These are phyloP conservation scores for Eurosta solidaginis DNA, from an alignment of 1,140 invertebrate genomes.

Conservation along the genomic window DNA sequence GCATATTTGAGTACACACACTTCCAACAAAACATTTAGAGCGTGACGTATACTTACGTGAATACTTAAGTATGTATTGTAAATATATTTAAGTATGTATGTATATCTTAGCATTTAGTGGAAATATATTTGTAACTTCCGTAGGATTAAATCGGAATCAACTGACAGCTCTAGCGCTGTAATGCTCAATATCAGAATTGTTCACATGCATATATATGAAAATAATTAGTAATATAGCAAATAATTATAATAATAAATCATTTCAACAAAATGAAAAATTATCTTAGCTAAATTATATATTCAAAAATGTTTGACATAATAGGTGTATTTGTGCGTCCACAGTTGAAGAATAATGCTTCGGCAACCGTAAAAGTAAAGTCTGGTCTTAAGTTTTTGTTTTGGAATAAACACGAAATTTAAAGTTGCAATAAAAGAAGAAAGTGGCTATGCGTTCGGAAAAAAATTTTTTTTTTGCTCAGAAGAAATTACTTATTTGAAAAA, in stretches of 20 bases:
- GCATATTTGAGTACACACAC: no score
- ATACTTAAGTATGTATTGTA: background rate
- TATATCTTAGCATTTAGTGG: background rate
- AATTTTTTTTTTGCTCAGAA: no score
- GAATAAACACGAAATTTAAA: background rate
- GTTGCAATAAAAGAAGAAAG: background rate
- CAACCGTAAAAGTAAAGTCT: background rate
- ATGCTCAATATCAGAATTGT: background rate
- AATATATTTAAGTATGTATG: background rate
- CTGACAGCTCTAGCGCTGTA: constrained; percentile 5
- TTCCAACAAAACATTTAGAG: background rate
- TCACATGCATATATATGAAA: background rate
- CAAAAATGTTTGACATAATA: background rate
- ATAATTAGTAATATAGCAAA: background rate
- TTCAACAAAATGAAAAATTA: background rate
- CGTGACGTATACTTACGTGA: background rate
- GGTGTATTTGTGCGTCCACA: background rate
- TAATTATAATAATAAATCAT: background rate
- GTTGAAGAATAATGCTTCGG: background rate
- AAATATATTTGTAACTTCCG: constrained; percentile 13
- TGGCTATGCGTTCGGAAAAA: background rate
- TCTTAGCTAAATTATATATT: background rate
- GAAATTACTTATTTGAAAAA: no score
- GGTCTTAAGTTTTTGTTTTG: background rate
- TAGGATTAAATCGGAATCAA: background rate